Percentiles rank a stretch among this genome's conserved stretches.
Evolutionary conservation across 2,888 invertebrate genomes (phyloP).

Genomic region (Neocrepidodera transversa): DNA sequence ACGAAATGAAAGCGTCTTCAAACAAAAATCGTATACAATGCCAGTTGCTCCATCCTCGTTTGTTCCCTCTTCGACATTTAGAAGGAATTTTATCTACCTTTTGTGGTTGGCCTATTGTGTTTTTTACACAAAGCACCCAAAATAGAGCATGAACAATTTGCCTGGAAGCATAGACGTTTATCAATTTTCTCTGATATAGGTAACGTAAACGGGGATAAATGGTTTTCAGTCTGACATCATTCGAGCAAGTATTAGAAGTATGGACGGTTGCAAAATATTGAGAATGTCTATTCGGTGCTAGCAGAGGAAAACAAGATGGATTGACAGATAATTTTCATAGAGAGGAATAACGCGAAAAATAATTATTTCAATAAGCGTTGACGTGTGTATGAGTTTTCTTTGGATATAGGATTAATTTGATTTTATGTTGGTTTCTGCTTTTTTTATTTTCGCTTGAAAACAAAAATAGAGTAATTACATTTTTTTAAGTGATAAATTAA

Average conservation of each 20-base stretch:
- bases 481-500: too few relatives aligned
- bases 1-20: too few relatives aligned
- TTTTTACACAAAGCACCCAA: constrained; percentile 19
- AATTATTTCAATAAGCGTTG: too few relatives aligned
- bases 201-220: constrained; percentile 20
- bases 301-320: background rate
- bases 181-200: constrained; percentile 15
- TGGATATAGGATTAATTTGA: too few relatives aligned
- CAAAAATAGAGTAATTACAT: too few relatives aligned
- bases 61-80: constrained; percentile 23
- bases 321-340: background rate
- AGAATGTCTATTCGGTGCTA: constrained; percentile 12
- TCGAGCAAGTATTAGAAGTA: constrained; percentile 8
- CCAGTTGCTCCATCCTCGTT: constrained; percentile 6
- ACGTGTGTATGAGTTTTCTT: too few relatives aligned
- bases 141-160: constrained; percentile 23
- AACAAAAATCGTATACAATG: background rate
- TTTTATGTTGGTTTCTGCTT: too few relatives aligned
- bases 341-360: too few relatives aligned
- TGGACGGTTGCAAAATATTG: constrained; percentile 16
- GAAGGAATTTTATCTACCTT: constrained; percentile 24
- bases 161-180: constrained; percentile 25
- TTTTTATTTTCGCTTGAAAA: too few relatives aligned
- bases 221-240: constrained; percentile 11
- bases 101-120: constrained; percentile 21